These are phyloP conservation scores for Euphysa ruthae DNA, from an alignment of 30 jellyfish, hydroid and myxozoan species.

Conservation along the genomic window DNA sequence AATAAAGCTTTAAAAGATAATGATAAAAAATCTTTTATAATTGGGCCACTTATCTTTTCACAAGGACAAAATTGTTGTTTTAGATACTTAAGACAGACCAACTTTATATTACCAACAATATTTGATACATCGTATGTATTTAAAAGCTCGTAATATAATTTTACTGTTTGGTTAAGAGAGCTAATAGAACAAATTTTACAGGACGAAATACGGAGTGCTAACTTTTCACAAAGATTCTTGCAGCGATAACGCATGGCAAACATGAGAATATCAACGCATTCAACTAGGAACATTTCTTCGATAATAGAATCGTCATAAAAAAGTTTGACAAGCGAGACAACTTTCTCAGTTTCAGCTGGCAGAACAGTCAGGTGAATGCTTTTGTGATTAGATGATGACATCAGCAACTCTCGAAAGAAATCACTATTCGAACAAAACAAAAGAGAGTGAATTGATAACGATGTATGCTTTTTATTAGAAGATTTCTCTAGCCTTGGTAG, in stretches of 20 bases:
- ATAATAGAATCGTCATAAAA: constrained; percentile 12
- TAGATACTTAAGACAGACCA: constrained; percentile 1
- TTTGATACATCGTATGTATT: neutral
- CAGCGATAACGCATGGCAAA: constrained; percentile 20
- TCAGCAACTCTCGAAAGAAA: constrained; percentile 11
- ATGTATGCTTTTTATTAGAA: constrained; percentile 2
- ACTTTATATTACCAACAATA: constrained; percentile 1
- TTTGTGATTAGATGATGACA: constrained; percentile 11
- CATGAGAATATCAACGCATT: neutral
- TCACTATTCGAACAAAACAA: constrained; percentile 37
- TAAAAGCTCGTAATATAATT: neutral
- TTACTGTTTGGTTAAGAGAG: constrained; percentile 5
- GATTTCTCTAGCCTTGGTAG: neutral
- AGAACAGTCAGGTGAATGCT: neutral
- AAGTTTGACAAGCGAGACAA: neutral
- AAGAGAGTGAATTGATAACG: constrained; percentile 19
- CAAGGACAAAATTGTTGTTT: constrained; percentile 12
- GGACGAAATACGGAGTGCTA: constrained; percentile 15
- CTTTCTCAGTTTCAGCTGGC: constrained; percentile 13
- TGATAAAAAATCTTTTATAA: constrained; percentile 6
- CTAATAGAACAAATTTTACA: neutral
- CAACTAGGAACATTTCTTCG: neutral
- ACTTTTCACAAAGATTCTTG: neutral
- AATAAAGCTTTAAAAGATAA: neutral
- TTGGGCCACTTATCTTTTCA: constrained; percentile 18